Conservation (phyloP, 2,888 invertebrate species). For the Eledone cirrhosa region DNA sequence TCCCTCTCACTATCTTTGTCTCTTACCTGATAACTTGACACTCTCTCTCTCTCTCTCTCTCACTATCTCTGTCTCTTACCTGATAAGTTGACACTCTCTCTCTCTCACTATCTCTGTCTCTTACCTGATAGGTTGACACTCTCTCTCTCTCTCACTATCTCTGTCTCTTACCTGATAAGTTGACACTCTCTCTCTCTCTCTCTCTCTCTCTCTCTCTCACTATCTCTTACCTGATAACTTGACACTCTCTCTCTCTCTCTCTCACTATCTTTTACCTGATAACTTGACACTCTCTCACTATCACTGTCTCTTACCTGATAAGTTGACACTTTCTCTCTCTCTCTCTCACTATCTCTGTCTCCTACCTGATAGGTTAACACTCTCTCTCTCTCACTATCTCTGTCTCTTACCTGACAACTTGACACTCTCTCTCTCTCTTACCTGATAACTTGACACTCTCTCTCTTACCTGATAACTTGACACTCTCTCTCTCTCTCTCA, state of each 20-base stretch:
- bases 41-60: constrained; percentile 35
- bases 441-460: constrained; percentile 56
- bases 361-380: constrained; percentile 57
- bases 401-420: constrained; percentile 52
- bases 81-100: constrained; percentile 51
- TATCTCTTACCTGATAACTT: constrained; percentile 52
- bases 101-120: neutral
- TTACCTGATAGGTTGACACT: constrained; percentile 58
- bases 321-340: constrained; percentile 52
- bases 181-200: constrained; percentile 41
- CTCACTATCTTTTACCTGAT: constrained; percentile 56
- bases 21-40: constrained; percentile 56
- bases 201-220: too few species aligned
- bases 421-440: constrained; percentile 44
- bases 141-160: neutral
- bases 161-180: constrained; percentile 53
- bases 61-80: too few species aligned
- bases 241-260: constrained; percentile 40
- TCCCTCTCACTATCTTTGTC: too few species aligned
- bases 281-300: constrained; percentile 51
- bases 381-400: constrained; percentile 28
- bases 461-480: constrained; percentile 54
- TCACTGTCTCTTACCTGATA: constrained; percentile 48
- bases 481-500: constrained; percentile 37
- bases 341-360: too few species aligned